These are phyloP conservation scores for Lichenostomus cassidix DNA, from an alignment of 2,113 vertebrate genomes.

Conservation along the genomic window DNA sequence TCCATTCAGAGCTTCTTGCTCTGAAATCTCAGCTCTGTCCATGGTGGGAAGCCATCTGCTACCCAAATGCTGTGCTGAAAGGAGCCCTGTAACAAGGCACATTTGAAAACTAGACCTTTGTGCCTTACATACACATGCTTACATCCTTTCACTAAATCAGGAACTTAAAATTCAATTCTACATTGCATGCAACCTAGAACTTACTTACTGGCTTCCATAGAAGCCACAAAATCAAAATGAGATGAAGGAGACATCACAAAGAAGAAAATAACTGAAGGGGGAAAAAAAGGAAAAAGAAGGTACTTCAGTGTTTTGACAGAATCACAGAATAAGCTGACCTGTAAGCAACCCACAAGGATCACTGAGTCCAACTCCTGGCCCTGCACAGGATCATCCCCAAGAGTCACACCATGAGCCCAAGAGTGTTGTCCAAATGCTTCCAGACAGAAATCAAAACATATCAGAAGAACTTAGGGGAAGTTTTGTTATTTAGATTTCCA, in stretches of 20 bases:
- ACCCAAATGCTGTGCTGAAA: not conserved
- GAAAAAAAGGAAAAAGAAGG: not conserved
- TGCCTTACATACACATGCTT: not conserved
- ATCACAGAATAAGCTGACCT: not conserved
- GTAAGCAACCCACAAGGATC: not conserved
- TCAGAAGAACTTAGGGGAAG: not conserved
- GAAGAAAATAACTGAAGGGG: not conserved
- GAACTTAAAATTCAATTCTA: not conserved
- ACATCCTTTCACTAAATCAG: not conserved
- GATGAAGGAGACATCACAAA: not conserved
- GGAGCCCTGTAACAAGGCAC: not conserved
- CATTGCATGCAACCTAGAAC: not conserved
- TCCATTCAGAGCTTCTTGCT: fast-evolving
- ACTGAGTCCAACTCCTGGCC: not conserved
- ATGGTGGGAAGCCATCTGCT: not conserved
- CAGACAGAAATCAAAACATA: not conserved
- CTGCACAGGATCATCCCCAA: not conserved
- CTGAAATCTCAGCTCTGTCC: not conserved
- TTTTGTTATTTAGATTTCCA: not conserved
- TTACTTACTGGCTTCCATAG: not conserved
- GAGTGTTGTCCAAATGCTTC: not conserved
- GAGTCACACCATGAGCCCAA: not conserved
- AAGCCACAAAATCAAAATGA: not conserved
- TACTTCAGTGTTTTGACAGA: not conserved
- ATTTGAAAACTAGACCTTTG: not conserved